These are phyloP conservation scores for Dryobates pubescens DNA, from an alignment of 2,797 vertebrate genomes.

Conservation along the genomic window DNA sequence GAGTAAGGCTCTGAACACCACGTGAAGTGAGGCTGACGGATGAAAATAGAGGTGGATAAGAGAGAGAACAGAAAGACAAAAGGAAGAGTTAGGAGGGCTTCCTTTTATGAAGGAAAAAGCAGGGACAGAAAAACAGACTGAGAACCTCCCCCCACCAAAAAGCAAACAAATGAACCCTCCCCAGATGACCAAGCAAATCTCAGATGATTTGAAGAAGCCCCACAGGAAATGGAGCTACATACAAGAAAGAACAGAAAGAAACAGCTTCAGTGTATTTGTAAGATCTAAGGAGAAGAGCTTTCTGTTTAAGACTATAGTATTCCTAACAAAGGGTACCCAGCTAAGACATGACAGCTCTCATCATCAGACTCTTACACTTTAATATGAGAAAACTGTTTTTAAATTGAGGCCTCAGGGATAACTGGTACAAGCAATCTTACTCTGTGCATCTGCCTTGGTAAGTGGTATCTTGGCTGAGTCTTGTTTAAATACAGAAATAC, in stretches of 20 bases:
- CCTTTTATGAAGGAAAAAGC: not conserved
- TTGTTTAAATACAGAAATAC: slow-evolving; percentile 54
- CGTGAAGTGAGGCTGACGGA: not conserved
- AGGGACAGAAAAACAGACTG: not conserved
- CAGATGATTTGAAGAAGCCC: not conserved
- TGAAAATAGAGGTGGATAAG: not conserved
- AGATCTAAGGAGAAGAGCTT: slow-evolving; percentile 22
- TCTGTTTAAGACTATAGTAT: slow-evolving; percentile 34
- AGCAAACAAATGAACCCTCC: not conserved
- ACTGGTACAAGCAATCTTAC: slow-evolving; percentile 46
- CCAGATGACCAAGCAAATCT: not conserved
- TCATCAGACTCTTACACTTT: slow-evolving; percentile 38
- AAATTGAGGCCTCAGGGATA: slow-evolving; percentile 58
- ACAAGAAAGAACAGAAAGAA: slow-evolving; percentile 17
- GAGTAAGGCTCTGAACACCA: not conserved
- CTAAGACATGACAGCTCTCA: slow-evolving; percentile 38
- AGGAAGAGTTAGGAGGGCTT: not conserved
- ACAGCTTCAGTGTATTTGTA: not conserved
- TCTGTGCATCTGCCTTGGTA: slow-evolving; percentile 32
- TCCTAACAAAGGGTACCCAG: slow-evolving; percentile 13
- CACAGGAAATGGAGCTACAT: not conserved
- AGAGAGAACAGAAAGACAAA: not conserved
- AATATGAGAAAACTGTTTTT: slow-evolving; percentile 53
- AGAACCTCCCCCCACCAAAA: not conserved
- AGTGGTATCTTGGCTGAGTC: slow-evolving; percentile 20